phyloP scores from a whole-genome alignment of 2,888 invertebrate genomes.

The Apamea monoglypha region DNA sequence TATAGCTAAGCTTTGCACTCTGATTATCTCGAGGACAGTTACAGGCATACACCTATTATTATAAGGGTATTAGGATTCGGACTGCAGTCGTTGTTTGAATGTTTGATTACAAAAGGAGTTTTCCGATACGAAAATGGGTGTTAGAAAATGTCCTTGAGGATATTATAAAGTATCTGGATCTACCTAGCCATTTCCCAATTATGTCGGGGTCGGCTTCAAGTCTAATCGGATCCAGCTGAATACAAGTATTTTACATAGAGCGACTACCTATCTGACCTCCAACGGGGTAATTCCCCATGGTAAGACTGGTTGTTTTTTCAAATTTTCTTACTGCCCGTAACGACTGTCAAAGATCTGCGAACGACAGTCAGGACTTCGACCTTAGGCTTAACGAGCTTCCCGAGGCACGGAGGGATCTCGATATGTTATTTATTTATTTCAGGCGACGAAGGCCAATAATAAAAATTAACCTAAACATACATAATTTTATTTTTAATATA shows the following conservation, averaged over 20 bases:
- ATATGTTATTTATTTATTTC: too few relatives aligned
- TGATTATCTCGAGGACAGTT: neutral
- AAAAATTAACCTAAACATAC: too few relatives aligned
- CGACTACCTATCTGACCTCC: neutral
- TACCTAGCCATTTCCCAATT: neutral
- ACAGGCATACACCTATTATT: neutral
- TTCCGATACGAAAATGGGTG: neutral
- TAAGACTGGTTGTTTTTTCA: neutral
- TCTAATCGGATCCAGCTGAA: neutral
- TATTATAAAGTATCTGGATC: too few relatives aligned
- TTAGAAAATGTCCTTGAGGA: too few relatives aligned
- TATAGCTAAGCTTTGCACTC: neutral
- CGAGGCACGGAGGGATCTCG: neutral
- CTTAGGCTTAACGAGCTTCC: neutral
- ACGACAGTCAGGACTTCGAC: neutral
- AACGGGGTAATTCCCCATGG: neutral
- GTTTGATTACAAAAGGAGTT: neutral
- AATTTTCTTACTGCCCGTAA: neutral
- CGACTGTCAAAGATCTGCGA: neutral
- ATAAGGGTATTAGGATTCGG: too few relatives aligned
- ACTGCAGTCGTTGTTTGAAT: too few relatives aligned
- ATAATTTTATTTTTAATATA: too few relatives aligned
- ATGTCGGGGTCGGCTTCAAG: neutral
- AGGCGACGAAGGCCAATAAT: too few relatives aligned
- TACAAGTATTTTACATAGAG: neutral